These are phyloP conservation scores for Beaufortia kweichowensis DNA, from an alignment of 2,113 vertebrate genomes.

Conservation along the genomic window DNA sequence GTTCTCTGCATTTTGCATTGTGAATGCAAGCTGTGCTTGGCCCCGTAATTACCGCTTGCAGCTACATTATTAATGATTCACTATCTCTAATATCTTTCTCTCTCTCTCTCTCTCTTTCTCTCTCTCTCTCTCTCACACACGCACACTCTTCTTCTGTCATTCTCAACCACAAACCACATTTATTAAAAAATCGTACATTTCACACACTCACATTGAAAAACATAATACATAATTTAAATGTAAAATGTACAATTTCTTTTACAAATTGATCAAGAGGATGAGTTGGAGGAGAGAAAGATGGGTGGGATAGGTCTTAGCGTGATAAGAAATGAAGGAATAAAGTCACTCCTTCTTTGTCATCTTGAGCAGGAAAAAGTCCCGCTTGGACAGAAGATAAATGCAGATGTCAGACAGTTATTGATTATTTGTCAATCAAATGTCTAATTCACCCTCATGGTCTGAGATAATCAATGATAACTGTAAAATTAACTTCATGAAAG, in stretches of 20 bases:
- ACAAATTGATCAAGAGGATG: constrained; percentile 1
- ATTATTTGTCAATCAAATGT: constrained; percentile 54
- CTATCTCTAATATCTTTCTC: neutral
- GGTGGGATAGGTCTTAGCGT: neutral
- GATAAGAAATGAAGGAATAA: constrained; percentile 45
- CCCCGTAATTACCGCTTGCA: too few species aligned
- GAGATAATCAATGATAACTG: constrained; percentile 46
- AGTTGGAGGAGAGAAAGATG: neutral
- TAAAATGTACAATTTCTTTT: neutral
- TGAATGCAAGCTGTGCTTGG: too few species aligned
- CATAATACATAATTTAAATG: neutral
- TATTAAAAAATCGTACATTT: neutral
- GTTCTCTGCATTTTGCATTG: too few species aligned
- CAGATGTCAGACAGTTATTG: constrained; percentile 46
- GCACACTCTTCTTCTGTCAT: too few species aligned
- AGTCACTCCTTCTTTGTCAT: constrained; percentile 40
- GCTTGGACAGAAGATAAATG: constrained; percentile 52
- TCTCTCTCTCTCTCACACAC: too few species aligned
- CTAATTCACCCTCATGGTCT: constrained; percentile 45
- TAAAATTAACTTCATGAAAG: constrained; percentile 38
- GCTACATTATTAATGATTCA: too few species aligned
- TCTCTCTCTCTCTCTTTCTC: neutral
- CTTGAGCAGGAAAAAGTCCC: constrained; percentile 5
- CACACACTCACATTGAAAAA: neutral
- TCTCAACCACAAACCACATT: neutral